Evolutionary conservation across 2,888 invertebrate species (phyloP).

Genomic region (Odontocerum albicorne): DNA sequence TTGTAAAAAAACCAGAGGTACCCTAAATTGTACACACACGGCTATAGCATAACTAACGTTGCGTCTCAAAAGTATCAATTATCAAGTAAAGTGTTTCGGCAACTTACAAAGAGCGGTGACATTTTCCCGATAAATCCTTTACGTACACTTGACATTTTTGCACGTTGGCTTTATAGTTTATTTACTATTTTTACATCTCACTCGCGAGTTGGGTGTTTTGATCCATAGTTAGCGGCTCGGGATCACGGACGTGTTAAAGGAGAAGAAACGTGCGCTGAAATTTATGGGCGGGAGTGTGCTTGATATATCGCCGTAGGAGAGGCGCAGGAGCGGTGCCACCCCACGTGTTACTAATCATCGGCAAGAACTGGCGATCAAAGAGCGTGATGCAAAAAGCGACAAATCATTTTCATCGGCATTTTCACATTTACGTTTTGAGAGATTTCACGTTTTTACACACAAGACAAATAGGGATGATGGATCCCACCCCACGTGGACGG

Average conservation of each 20-base stretch:
- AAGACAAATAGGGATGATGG: no score
- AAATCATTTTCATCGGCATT: slow-evolving; percentile 1
- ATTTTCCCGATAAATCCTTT: no score
- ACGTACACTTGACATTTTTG: no score
- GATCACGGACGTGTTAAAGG: slow-evolving; percentile 20
- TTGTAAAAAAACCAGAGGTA: no score
- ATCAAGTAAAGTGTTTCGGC: no score
- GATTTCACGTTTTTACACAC: no score
- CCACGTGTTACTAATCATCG: slow-evolving; percentile 4
- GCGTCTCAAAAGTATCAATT: no score
- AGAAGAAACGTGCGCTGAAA: slow-evolving; percentile 28
- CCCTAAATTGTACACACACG: no score
- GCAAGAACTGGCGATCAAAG: not conserved
- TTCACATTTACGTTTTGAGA: no score
- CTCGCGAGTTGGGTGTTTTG: not conserved
- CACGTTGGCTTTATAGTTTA: not conserved
- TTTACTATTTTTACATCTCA: not conserved
- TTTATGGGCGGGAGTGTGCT: slow-evolving; percentile 33
- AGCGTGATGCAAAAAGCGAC: not conserved
- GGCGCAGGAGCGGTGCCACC: slow-evolving; percentile 1
- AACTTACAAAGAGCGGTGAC: no score
- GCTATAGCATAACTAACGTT: no score
- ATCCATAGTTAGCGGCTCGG: slow-evolving; percentile 10
- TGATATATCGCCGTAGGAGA: slow-evolving; percentile 32
- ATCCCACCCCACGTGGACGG: no score